phyloP scores from a whole-genome alignment of 1,140 invertebrate genomes.

The Caenorhabditis inopinata region DNA sequence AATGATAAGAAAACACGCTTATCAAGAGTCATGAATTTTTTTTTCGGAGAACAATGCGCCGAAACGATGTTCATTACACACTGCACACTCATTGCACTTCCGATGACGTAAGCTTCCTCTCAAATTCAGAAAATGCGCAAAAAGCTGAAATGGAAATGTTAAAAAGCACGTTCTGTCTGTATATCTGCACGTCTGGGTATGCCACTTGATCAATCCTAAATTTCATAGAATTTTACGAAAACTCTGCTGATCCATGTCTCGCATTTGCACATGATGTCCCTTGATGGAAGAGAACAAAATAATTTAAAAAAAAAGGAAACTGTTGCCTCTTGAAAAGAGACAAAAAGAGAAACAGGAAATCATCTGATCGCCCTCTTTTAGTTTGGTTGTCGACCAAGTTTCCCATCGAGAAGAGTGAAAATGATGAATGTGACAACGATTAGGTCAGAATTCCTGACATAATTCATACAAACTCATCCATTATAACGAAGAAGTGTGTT shows the following conservation, averaged over 20 bases:
- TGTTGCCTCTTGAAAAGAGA: neutral
- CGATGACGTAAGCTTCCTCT: too few relatives aligned
- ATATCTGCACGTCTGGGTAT: too few relatives aligned
- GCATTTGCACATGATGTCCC: too few relatives aligned
- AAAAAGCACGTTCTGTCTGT: too few relatives aligned
- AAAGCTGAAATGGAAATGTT: too few relatives aligned
- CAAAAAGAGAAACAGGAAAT: neutral
- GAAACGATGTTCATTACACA: neutral
- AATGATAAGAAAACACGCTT: conserved; percentile 18
- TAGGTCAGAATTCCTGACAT: conserved; percentile 24
- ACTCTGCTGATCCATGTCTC: too few relatives aligned
- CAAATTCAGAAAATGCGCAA: too few relatives aligned
- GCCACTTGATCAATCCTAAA: too few relatives aligned
- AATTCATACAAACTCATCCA: too few relatives aligned
- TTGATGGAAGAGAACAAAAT: neutral
- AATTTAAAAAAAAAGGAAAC: neutral
- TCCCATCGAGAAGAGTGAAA: conserved; percentile 23
- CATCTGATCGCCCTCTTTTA: conserved; percentile 23
- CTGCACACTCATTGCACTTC: too few relatives aligned
- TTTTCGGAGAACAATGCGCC: neutral
- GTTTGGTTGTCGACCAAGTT: neutral
- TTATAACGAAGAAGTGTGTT: too few relatives aligned
- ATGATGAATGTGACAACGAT: neutral
- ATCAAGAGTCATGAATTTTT: neutral
- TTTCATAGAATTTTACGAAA: too few relatives aligned